phyloP scores from a whole-genome alignment of 92 coral and sea anemone genomes.

The Metridium senile region DNA sequence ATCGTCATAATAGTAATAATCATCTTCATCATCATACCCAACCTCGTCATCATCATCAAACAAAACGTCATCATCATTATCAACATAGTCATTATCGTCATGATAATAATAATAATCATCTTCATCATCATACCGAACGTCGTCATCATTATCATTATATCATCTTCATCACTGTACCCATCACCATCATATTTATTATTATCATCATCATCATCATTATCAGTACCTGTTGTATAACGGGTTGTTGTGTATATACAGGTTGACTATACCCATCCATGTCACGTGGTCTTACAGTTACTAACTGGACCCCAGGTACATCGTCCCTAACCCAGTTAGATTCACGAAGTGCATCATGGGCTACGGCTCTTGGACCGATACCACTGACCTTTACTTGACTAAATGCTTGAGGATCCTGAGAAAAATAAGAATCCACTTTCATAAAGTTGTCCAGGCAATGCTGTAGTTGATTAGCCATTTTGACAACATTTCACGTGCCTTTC shows the following conservation, averaged over 20 bases:
- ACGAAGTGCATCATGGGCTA: conserved; percentile 60
- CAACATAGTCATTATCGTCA: too few relatives aligned
- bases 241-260: conserved; percentile 23
- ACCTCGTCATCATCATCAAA: too few relatives aligned
- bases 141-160: background rate
- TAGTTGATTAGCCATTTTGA: too few relatives aligned
- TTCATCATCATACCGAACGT: background rate
- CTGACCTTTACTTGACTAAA: conserved; percentile 21
- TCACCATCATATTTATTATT: background rate
- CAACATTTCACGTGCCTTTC: too few relatives aligned
- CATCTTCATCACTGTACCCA: background rate
- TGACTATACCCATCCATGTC: conserved; percentile 40
- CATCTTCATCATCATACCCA: too few relatives aligned
- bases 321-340: conserved; percentile 64
- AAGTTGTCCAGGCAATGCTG: too few relatives aligned
- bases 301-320: conserved; percentile 68
- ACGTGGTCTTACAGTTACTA: conserved; percentile 77
- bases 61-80: too few relatives aligned
- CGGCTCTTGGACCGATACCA: conserved; percentile 44
- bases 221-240: conserved; percentile 26
- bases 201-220: background rate
- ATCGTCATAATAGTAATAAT: too few relatives aligned
- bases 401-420: conserved; percentile 9
- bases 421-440: background rate
- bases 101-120: too few relatives aligned